These are phyloP conservation scores for Blennius ocellaris DNA, from an alignment of 2,113 vertebrate species.

Conservation along the genomic window DNA sequence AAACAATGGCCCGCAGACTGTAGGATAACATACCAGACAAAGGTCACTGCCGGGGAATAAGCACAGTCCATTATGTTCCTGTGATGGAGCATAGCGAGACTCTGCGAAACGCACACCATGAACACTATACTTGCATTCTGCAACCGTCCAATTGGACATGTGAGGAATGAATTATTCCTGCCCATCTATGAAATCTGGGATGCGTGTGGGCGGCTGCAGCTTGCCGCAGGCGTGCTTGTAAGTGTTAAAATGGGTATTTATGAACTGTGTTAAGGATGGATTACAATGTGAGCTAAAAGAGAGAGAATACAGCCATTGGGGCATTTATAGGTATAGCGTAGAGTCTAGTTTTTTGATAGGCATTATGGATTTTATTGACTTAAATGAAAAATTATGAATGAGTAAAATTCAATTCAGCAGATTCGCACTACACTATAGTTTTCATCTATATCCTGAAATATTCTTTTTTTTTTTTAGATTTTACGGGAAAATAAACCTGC, in stretches of 20 bases:
- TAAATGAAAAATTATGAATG: conserved; percentile 37
- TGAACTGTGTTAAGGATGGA: conserved; percentile 22
- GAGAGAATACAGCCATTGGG: background rate
- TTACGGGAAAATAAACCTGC: conserved; percentile 3
- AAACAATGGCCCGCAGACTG: conserved; percentile 30
- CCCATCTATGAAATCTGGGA: conserved; percentile 39
- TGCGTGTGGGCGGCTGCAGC: conserved; percentile 56
- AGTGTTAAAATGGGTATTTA: conserved; percentile 57
- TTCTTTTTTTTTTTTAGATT: background rate
- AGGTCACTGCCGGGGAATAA: conserved; percentile 33
- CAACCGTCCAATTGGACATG: conserved; percentile 19
- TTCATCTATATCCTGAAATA: background rate
- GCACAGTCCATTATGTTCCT: conserved; percentile 15
- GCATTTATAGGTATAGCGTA: conserved; percentile 17
- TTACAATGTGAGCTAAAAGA: conserved; percentile 15
- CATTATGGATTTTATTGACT: conserved; percentile 3
- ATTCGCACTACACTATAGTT: conserved; percentile 7
- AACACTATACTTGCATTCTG: conserved; percentile 10
- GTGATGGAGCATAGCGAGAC: background rate
- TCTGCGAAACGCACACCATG: background rate
- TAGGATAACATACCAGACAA: conserved; percentile 16
- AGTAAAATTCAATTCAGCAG: background rate
- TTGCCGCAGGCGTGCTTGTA: conserved; percentile 40
- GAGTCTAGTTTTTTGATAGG: background rate
- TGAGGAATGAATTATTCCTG: conserved; percentile 43